phyloP scores from a whole-genome alignment of 2,888 invertebrate genomes.

The Drosophila rellima region DNA sequence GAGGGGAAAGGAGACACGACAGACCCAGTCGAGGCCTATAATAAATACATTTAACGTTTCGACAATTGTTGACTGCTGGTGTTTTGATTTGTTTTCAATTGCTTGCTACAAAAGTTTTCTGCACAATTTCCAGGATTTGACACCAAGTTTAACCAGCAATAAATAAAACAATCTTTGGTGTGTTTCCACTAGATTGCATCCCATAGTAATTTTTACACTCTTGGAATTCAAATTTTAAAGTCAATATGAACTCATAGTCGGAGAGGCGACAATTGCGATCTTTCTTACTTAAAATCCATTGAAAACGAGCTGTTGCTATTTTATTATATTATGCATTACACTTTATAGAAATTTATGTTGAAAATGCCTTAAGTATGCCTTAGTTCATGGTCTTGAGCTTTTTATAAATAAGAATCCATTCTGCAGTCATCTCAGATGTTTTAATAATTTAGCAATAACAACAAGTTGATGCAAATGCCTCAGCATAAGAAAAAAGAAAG shows the following conservation, averaged over 20 bases:
- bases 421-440: constrained; percentile 36
- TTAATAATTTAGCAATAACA: constrained; percentile 54
- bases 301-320: not conserved
- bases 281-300: not conserved
- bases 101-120: constrained; percentile 59
- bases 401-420: constrained; percentile 17
- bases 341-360: not conserved
- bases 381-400: not conserved
- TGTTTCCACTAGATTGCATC: constrained; percentile 7
- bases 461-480: constrained; percentile 48
- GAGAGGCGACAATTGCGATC: no score
- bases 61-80: constrained; percentile 70
- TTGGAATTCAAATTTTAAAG: no score
- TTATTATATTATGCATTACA: not conserved
- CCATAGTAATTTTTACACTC: not conserved
- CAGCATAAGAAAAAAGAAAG: not conserved
- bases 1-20: not conserved
- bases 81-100: constrained; percentile 79
- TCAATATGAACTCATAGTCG: no score
- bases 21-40: constrained; percentile 57
- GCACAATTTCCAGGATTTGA: constrained; percentile 59
- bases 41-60: constrained; percentile 70
- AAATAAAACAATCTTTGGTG: constrained; percentile 2
- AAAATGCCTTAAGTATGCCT: not conserved
- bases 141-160: constrained; percentile 57